phyloP scores from a whole-genome alignment of 2,888 invertebrate species.

The Coelopa pilipes region DNA sequence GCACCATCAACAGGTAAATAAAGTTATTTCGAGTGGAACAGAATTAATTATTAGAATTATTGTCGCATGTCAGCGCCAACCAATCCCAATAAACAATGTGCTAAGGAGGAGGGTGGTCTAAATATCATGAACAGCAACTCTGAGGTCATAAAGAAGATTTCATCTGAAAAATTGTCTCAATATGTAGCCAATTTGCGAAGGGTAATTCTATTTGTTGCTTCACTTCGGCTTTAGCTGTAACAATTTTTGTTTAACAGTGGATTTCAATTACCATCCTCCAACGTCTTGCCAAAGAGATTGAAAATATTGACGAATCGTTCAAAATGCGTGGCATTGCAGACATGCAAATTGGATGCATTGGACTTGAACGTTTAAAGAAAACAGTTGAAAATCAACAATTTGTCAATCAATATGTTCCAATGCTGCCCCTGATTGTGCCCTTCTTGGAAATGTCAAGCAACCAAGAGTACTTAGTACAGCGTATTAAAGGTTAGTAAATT shows the following conservation, averaged over 20 bases:
- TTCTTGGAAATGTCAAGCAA: constrained; percentile 85
- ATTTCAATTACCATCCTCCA: constrained; percentile 84
- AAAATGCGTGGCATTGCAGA: constrained; percentile 76
- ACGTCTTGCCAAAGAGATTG: constrained; percentile 80
- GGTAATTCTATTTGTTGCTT: constrained; percentile 65
- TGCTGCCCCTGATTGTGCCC: constrained; percentile 72
- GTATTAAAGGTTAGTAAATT: constrained; percentile 73
- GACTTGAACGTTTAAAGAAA: constrained; percentile 79
- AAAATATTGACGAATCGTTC: constrained; percentile 76
- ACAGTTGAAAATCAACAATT: constrained; percentile 71
- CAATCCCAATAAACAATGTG: constrained; percentile 59
- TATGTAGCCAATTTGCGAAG: constrained; percentile 83
- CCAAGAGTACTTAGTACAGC: constrained; percentile 85
- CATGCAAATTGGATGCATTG: constrained; percentile 75
- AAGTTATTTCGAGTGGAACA: neutral
- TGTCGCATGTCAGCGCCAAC: constrained; percentile 45
- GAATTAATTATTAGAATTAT: neutral
- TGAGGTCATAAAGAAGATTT: constrained; percentile 64
- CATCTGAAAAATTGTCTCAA: constrained; percentile 75
- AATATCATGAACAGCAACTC: constrained; percentile 63
- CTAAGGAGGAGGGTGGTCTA: constrained; percentile 60
- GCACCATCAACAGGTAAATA: constrained; percentile 58
- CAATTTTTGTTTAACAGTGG: constrained; percentile 72
- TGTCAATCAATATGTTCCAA: constrained; percentile 62
- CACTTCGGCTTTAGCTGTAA: constrained; percentile 29